Conservation (phyloP, 2,888 invertebrate genomes). For the Lordiphosa andalusiaca region DNA sequence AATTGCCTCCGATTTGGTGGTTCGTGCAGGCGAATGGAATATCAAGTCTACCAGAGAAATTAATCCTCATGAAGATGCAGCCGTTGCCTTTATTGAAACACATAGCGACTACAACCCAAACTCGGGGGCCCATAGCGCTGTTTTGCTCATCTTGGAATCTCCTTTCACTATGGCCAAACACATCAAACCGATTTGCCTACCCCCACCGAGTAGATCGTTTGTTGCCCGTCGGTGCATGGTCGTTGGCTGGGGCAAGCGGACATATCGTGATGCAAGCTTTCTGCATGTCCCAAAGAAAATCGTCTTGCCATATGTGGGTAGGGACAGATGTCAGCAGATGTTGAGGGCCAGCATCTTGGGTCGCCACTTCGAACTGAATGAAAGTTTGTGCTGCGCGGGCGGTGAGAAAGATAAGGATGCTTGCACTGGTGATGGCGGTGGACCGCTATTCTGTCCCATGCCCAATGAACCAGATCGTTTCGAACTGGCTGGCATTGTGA, state of each 20-base stretch:
- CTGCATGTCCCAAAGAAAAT: constrained; percentile 85
- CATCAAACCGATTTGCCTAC: constrained; percentile 86
- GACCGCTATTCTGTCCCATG: constrained; percentile 85
- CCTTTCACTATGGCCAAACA: constrained; percentile 84
- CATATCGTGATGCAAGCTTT: constrained; percentile 77
- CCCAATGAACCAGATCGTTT: constrained; percentile 52
- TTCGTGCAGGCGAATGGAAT: constrained; percentile 86
- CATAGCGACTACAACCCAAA: constrained; percentile 48
- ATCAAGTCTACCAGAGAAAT: constrained; percentile 72
- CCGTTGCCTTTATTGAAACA: constrained; percentile 81
- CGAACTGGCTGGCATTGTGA: constrained; percentile 84
- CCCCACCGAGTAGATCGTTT: constrained; percentile 79
- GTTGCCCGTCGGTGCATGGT: constrained; percentile 60
- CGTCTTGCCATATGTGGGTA: constrained; percentile 85
- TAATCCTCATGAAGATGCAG: constrained; percentile 85
- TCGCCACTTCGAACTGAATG: constrained; percentile 83
- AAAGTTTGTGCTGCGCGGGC: constrained; percentile 88
- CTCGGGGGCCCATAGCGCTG: constrained; percentile 86
- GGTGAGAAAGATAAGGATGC: constrained; percentile 86
- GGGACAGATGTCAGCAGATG: constrained; percentile 77
- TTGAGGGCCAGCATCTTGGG: constrained; percentile 86
- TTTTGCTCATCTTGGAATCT: constrained; percentile 84
- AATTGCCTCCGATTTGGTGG: constrained; percentile 58
- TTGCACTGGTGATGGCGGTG: constrained; percentile 89
- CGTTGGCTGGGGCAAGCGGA: constrained; percentile 75